These are phyloP conservation scores for Corvus cornix DNA, from an alignment of 2,113 vertebrate species.

Conservation along the genomic window DNA sequence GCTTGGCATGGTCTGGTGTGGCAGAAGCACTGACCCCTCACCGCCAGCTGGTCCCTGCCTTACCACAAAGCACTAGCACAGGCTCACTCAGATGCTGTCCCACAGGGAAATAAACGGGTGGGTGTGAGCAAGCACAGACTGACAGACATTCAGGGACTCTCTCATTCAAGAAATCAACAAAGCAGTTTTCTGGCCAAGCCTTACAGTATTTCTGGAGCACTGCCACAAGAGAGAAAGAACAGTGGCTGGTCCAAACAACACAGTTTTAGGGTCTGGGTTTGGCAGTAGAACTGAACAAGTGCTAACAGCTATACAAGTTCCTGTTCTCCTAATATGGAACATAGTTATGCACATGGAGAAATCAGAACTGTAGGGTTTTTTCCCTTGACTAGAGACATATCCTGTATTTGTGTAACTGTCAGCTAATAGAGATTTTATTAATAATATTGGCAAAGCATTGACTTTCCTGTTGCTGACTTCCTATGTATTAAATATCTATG, in stretches of 20 bases:
- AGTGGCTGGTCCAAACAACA: not conserved
- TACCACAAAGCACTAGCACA: not conserved
- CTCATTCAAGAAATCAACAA: not conserved
- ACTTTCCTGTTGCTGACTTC: not conserved
- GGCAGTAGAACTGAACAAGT: not conserved
- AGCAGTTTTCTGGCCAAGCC: not conserved
- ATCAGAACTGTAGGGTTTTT: not conserved
- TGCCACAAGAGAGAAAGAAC: not conserved
- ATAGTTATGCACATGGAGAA: not conserved
- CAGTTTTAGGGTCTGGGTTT: not conserved
- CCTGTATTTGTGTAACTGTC: not conserved
- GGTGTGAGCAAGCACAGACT: not conserved
- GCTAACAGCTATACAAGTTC: not conserved
- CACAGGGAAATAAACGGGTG: not conserved
- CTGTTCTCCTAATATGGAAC: not conserved
- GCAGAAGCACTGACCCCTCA: not conserved
- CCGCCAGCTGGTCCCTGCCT: not conserved
- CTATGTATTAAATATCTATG: not conserved
- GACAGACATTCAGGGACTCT: not conserved
- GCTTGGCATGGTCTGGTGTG: not conserved
- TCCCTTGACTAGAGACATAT: not conserved
- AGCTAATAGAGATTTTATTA: not conserved
- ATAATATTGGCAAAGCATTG: not conserved
- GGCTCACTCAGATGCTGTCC: not conserved
- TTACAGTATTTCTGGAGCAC: not conserved